Evolutionary conservation across 2,888 invertebrate species (phyloP).

Genomic region (Melanostoma mellinum): DNA sequence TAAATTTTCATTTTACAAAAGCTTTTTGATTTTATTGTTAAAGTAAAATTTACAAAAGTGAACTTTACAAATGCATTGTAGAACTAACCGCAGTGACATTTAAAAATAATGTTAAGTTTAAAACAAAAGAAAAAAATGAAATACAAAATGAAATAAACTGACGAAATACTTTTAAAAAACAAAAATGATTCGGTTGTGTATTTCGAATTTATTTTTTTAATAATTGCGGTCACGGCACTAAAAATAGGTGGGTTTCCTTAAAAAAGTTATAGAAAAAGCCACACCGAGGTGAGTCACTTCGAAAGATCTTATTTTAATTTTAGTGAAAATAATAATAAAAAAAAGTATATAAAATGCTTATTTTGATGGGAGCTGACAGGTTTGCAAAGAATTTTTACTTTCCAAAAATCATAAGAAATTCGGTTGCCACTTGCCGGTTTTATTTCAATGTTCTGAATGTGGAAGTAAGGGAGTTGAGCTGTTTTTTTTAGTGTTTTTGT

Average conservation of each 20-base stretch:
- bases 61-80: no score
- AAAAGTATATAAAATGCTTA: no score
- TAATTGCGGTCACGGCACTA: conserved; percentile 67
- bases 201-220: conserved; percentile 36
- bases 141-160: no score
- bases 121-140: no score
- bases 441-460: background rate
- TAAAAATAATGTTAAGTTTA: no score
- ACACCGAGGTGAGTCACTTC: conserved; percentile 56
- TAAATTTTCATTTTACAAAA: background rate
- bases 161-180: background rate
- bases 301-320: conserved; percentile 25
- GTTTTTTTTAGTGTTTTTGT: no score
- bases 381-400: background rate
- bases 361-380: conserved; percentile 24
- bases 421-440: background rate
- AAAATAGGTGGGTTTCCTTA: conserved; percentile 67
- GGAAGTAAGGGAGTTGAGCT: no score
- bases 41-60: no score
- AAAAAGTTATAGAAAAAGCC: conserved; percentile 33
- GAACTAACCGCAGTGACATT: no score
- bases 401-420: background rate
- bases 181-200: conserved; percentile 27
- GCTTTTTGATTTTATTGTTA: background rate
- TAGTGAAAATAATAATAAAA: background rate